These are phyloP conservation scores for Temnopleurus reevesii DNA, from an alignment of 53 echinoderm and acorn worm genomes.

Conservation along the genomic window DNA sequence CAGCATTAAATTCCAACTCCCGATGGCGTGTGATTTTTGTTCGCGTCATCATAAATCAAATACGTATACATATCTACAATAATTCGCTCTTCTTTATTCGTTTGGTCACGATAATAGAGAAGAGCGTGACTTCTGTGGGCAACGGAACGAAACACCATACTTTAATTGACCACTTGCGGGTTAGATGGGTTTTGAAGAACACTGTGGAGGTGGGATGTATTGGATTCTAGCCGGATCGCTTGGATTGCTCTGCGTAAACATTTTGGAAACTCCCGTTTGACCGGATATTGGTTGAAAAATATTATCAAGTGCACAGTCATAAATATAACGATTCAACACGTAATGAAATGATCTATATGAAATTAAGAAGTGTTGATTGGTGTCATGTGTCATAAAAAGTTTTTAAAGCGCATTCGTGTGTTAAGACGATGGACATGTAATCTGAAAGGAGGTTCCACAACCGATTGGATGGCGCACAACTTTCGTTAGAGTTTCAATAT, in stretches of 20 bases:
- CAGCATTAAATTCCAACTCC: neutral
- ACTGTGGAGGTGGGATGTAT: neutral
- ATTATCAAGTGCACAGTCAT: neutral
- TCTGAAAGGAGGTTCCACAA: too few relatives aligned
- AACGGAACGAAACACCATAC: constrained; percentile 1
- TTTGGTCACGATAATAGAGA: neutral
- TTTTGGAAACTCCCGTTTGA: constrained; percentile 1
- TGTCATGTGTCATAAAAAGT: too few relatives aligned
- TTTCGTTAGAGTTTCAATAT: too few relatives aligned
- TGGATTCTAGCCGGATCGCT: neutral
- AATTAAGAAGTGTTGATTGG: too few relatives aligned
- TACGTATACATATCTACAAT: neutral
- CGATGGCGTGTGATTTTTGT: constrained; percentile 13
- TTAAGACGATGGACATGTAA: too few relatives aligned
- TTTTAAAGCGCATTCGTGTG: too few relatives aligned
- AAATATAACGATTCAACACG: too few relatives aligned
- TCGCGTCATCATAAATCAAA: neutral
- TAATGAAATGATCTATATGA: too few relatives aligned
- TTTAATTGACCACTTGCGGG: neutral
- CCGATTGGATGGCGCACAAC: too few relatives aligned
- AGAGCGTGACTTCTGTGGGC: neutral
- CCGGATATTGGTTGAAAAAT: neutral
- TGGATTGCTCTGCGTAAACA: constrained; percentile 7
- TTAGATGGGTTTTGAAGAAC: neutral
- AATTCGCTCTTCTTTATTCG: neutral